phyloP scores from a whole-genome alignment of 2,888 invertebrate species.

The Epirrhoe alternata region DNA sequence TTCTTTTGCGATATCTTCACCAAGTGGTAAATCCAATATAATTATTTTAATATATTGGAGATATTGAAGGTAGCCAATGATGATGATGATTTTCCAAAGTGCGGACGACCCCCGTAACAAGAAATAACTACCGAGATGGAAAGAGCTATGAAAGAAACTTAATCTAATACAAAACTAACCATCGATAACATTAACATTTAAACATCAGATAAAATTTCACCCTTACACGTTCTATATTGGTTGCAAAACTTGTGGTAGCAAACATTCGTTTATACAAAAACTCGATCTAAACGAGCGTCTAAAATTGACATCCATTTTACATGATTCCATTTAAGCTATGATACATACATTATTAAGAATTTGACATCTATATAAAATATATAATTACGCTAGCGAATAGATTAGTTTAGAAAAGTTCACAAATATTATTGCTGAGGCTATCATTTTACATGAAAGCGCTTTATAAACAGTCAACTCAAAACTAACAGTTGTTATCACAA shows the following conservation, averaged over 20 bases:
- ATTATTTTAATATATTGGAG: too few relatives aligned
- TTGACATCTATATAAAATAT: constrained; percentile 83
- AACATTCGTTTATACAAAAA: constrained; percentile 72
- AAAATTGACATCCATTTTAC: constrained; percentile 84
- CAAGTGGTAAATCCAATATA: too few relatives aligned
- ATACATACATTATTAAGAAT: constrained; percentile 75
- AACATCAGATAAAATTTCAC: constrained; percentile 73
- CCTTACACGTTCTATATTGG: constrained; percentile 65
- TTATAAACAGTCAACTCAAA: not conserved
- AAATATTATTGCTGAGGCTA: constrained; percentile 27
- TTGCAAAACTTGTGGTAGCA: constrained; percentile 82
- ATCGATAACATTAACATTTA: constrained; percentile 60
- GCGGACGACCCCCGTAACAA: constrained; percentile 14
- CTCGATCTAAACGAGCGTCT: constrained; percentile 69
- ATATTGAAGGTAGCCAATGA: not conserved
- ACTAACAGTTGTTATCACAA: not conserved
- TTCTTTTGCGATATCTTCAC: too few relatives aligned
- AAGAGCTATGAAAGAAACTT: constrained; percentile 47
- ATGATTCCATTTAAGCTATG: constrained; percentile 78
- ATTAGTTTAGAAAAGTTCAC: constrained; percentile 38
- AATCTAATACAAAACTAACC: constrained; percentile 62
- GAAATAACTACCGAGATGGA: constrained; percentile 30
- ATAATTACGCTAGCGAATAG: constrained; percentile 53
- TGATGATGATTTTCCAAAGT: not conserved
- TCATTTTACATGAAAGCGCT: constrained; percentile 20